phyloP scores from a whole-genome alignment of 2,797 vertebrate genomes.

The Microctenopoma stevenorrisi region DNA sequence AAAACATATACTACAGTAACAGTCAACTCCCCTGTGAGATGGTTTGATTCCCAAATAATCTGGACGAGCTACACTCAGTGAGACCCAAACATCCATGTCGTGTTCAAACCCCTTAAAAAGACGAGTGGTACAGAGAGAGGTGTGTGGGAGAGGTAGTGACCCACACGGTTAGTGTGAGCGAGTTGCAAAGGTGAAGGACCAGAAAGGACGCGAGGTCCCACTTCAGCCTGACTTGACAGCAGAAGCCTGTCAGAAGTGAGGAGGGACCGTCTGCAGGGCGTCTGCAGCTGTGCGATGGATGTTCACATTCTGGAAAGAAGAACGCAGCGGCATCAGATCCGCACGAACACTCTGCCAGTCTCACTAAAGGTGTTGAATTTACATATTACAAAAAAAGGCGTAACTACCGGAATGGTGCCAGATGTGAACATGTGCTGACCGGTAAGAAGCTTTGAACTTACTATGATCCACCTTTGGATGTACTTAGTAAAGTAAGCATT shows the following conservation, averaged over 20 bases:
- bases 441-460: neutral
- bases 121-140: neutral
- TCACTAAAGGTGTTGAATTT: neutral
- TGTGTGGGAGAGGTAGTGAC: slow-evolving; percentile 5
- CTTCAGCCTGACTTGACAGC: neutral
- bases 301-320: slow-evolving; percentile 87
- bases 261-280: slow-evolving; percentile 89
- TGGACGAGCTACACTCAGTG: neutral
- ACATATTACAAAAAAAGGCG: neutral
- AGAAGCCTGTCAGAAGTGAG: slow-evolving; percentile 83
- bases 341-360: neutral
- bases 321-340: slow-evolving; percentile 51
- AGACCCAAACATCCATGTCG: neutral
- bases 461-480: neutral
- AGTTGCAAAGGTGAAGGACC: neutral
- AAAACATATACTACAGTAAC: slow-evolving; percentile 18
- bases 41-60: slow-evolving; percentile 21
- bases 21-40: slow-evolving; percentile 17
- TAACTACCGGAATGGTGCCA: neutral
- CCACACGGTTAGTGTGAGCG: slow-evolving; percentile 23
- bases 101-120: slow-evolving; percentile 6
- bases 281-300: slow-evolving; percentile 87
- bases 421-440: neutral
- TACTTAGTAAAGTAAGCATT: neutral
- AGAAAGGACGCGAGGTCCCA: neutral